Evolutionary conservation across 2,888 invertebrate genomes (phyloP).

Genomic region (Cantharis rufa): DNA sequence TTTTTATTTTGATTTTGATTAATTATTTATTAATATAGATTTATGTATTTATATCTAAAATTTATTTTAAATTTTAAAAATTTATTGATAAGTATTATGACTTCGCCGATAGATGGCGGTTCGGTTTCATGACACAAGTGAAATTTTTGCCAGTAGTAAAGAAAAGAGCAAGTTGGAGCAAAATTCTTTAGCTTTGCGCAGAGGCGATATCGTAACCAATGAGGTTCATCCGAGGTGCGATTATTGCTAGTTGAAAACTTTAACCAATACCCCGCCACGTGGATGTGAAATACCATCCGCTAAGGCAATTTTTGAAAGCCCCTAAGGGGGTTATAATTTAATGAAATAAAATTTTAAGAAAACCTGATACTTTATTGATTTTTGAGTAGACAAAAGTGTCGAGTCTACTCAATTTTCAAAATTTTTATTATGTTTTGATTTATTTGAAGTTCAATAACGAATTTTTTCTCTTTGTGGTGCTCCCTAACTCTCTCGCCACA

Average conservation of each 20-base stretch:
- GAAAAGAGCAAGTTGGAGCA: background rate
- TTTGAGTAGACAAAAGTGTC: too few species aligned
- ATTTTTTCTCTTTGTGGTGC: too few species aligned
- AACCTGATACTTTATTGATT: too few species aligned
- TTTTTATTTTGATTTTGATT: too few species aligned
- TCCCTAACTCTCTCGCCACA: too few species aligned
- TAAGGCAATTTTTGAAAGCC: constrained; percentile 85
- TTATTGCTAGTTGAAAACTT: constrained; percentile 94
- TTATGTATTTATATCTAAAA: background rate
- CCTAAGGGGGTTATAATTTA: constrained; percentile 40
- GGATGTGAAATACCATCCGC: constrained; percentile 86
- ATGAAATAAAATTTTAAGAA: background rate
- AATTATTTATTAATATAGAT: background rate
- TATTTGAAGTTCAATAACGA: too few species aligned
- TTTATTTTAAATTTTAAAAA: background rate
- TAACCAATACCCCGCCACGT: constrained; percentile 89
- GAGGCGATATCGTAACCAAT: constrained; percentile 92
- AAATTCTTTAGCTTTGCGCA: constrained; percentile 77
- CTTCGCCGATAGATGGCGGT: background rate
- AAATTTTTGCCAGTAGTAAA: background rate
- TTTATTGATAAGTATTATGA: background rate
- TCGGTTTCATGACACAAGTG: background rate
- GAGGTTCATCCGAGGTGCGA: constrained; percentile 87
- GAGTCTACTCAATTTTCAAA: too few species aligned
- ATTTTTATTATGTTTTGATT: too few species aligned